A percentile compares a stretch with the other conserved stretches of the same genome.
These are phyloP conservation scores for Pristiophorus japonicus DNA, from an alignment of 2,113 vertebrate species.

Conservation along the genomic window DNA sequence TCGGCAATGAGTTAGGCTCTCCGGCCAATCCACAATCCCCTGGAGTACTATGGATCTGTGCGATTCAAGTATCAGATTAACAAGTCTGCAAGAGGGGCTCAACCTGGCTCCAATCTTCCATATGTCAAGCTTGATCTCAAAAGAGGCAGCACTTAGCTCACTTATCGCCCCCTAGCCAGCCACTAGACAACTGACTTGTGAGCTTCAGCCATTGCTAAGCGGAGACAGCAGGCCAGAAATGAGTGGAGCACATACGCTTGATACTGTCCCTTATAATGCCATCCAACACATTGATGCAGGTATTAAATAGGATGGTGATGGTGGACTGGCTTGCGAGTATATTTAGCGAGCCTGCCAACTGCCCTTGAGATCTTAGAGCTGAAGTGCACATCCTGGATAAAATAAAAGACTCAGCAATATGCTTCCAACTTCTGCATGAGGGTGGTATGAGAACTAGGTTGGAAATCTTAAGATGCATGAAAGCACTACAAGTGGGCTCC, in stretches of 20 bases:
- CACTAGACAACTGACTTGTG: not conserved
- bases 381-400: not conserved
- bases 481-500: not conserved
- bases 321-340: not conserved
- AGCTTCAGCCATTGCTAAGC: not conserved
- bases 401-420: not conserved
- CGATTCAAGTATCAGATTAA: not conserved
- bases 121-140: not conserved
- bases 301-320: not conserved
- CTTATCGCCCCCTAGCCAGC: too few relatives aligned
- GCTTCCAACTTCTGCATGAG: not conserved
- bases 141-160: not conserved
- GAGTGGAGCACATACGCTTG: not conserved
- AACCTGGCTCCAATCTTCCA: not conserved
- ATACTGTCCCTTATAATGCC: not conserved
- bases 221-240: not conserved
- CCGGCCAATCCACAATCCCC: not conserved
- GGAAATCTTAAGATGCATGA: not conserved
- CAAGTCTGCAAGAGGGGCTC: not conserved
- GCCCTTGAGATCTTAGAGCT: not conserved
- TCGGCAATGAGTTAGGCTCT: not conserved
- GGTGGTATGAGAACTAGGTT: not conserved
- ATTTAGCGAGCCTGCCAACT: not conserved
- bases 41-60: too few relatives aligned
- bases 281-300: not conserved